These are phyloP conservation scores for Dicranocentrus wangi DNA, from an alignment of 2,888 invertebrate species.

Conservation along the genomic window DNA sequence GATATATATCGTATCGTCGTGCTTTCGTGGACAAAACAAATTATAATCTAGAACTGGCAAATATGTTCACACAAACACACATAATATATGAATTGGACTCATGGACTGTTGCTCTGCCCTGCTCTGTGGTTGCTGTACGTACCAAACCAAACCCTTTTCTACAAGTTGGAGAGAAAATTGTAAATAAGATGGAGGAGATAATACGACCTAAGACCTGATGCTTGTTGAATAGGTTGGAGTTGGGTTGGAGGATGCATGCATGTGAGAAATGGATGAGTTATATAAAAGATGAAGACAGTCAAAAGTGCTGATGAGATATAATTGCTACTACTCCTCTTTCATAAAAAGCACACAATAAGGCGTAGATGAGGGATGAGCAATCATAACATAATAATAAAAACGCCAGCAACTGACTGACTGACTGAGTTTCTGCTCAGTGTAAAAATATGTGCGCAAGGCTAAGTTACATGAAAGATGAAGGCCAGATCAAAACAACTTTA, in stretches of 20 bases:
- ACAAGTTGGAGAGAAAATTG: no score
- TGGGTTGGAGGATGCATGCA: not conserved
- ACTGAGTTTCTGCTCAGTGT: not conserved
- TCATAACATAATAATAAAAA: constrained; percentile 6
- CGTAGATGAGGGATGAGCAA: not conserved
- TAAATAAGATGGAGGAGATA: not conserved
- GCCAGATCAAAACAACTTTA: not conserved
- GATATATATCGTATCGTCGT: no score
- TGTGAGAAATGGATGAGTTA: not conserved
- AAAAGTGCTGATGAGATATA: constrained; percentile 11
- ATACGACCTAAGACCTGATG: not conserved
- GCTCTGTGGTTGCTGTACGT: no score
- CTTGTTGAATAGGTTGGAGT: not conserved
- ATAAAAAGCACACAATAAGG: not conserved
- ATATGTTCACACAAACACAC: no score
- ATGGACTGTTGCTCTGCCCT: not conserved
- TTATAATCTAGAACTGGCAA: no score
- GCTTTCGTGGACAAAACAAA: no score
- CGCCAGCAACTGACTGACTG: not conserved
- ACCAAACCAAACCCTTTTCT: no score
- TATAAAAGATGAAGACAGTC: not conserved
- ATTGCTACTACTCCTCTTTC: constrained; percentile 13
- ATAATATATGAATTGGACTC: not conserved
- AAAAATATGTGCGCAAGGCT: constrained; percentile 1
- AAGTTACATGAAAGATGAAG: not conserved